Percentiles rank a stretch among this genome's conserved stretches.
phyloP scores from a whole-genome alignment of 2,797 vertebrate species.

The Varecia variegata region DNA sequence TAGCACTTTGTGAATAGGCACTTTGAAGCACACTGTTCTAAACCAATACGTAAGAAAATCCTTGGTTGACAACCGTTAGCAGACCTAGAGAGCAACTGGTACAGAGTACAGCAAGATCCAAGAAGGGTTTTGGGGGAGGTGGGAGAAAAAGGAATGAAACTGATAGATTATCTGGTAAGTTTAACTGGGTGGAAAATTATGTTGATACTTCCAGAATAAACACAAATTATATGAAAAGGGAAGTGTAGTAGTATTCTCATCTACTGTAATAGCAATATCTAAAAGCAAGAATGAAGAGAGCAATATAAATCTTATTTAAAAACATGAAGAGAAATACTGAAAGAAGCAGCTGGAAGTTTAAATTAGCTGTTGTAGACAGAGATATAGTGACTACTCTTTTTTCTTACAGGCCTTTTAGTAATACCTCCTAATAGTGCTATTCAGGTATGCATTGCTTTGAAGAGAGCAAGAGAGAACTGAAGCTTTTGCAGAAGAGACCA shows the following conservation, averaged over 20 bases:
- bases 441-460: not conserved
- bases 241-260: not conserved
- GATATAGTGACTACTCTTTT: not conserved
- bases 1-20: not conserved
- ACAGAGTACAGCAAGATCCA: not conserved
- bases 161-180: not conserved
- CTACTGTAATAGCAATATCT: not conserved
- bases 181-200: not conserved
- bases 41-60: not conserved
- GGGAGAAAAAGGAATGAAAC: not conserved
- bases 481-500: not conserved
- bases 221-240: not conserved
- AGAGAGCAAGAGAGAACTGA: not conserved
- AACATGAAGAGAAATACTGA: not conserved
- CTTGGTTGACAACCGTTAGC: not conserved
- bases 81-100: not conserved
- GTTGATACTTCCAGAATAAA: slow-evolving; percentile 14
- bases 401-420: not conserved
- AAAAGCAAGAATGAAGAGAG: not conserved
- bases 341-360: slow-evolving; percentile 4
- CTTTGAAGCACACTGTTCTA: not conserved
- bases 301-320: not conserved
- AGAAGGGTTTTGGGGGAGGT: not conserved
- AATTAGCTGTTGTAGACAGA: not conserved
- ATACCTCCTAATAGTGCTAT: not conserved